phyloP scores from a whole-genome alignment of 2,797 vertebrate genomes.

The Oreochromis grahami region DNA sequence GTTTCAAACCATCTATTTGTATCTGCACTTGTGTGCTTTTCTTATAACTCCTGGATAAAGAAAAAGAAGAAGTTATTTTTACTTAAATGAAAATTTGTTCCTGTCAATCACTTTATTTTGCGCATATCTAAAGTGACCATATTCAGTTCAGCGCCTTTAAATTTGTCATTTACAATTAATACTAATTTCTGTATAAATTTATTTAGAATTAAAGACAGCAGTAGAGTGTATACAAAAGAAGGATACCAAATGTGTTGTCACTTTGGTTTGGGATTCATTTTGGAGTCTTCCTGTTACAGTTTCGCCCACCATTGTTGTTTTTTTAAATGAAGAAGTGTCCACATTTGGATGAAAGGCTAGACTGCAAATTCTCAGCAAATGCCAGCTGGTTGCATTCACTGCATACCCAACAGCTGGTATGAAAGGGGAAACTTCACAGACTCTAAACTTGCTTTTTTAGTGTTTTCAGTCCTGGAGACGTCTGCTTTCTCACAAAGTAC shows the following conservation, averaged over 20 bases:
- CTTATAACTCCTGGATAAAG: rapidly evolving
- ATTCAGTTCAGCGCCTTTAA: background rate
- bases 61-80: background rate
- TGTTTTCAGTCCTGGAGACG: background rate
- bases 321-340: background rate
- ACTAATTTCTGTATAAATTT: background rate
- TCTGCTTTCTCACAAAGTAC: background rate
- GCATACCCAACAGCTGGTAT: background rate
- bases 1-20: background rate
- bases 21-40: background rate
- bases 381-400: background rate
- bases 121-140: background rate
- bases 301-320: background rate
- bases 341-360: background rate
- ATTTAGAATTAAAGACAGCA: background rate
- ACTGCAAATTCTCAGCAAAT: background rate
- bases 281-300: background rate
- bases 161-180: background rate
- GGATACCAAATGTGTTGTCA: background rate
- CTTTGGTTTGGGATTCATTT: background rate
- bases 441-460: background rate
- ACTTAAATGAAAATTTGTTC: background rate
- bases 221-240: background rate
- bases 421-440: background rate
- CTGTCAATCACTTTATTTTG: background rate